These are phyloP conservation scores for Drosophila acutilabella DNA, from an alignment of 2,888 invertebrate species.

Conservation along the genomic window DNA sequence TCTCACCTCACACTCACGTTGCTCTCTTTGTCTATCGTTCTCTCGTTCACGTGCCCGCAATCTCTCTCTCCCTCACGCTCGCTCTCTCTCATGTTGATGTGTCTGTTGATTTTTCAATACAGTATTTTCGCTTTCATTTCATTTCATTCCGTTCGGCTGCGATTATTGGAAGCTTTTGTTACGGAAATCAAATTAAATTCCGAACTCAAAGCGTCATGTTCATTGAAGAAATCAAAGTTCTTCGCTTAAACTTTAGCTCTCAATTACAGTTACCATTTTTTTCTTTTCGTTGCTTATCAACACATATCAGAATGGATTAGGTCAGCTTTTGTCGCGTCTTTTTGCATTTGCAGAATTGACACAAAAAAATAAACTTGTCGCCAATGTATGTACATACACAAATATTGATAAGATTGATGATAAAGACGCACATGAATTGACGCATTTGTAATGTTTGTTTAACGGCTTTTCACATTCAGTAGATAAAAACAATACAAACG, in stretches of 20 bases:
- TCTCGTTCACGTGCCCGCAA: slow-evolving; percentile 7
- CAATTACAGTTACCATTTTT: neutral
- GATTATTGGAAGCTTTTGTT: slow-evolving; percentile 36
- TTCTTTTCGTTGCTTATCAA: neutral
- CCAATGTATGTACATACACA: neutral
- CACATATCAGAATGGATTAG: slow-evolving; percentile 6
- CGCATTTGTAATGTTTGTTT: slow-evolving; percentile 37
- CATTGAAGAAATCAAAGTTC: slow-evolving; percentile 7
- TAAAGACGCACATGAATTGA: slow-evolving; percentile 27
- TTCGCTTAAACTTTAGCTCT: slow-evolving; percentile 4
- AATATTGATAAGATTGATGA: slow-evolving; percentile 46
- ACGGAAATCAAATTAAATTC: slow-evolving; percentile 45
- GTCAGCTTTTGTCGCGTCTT: slow-evolving; percentile 7
- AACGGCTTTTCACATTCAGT: slow-evolving; percentile 48
- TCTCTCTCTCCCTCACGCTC: slow-evolving; percentile 9
- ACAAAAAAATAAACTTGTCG: slow-evolving; percentile 32
- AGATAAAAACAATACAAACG: slow-evolving; percentile 38
- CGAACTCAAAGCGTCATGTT: slow-evolving; percentile 13
- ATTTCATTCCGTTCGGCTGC: slow-evolving; percentile 16
- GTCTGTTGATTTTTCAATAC: slow-evolving; percentile 54
- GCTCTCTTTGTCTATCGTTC: slow-evolving; percentile 8
- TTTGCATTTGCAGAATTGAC: slow-evolving; percentile 50
- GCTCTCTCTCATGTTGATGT: slow-evolving; percentile 16
- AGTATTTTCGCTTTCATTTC: slow-evolving; percentile 64
- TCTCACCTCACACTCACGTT: slow-evolving; percentile 19